These are phyloP conservation scores for Pseudomyrmex flavicornis DNA, from an alignment of 1,140 invertebrate genomes.

Conservation along the genomic window DNA sequence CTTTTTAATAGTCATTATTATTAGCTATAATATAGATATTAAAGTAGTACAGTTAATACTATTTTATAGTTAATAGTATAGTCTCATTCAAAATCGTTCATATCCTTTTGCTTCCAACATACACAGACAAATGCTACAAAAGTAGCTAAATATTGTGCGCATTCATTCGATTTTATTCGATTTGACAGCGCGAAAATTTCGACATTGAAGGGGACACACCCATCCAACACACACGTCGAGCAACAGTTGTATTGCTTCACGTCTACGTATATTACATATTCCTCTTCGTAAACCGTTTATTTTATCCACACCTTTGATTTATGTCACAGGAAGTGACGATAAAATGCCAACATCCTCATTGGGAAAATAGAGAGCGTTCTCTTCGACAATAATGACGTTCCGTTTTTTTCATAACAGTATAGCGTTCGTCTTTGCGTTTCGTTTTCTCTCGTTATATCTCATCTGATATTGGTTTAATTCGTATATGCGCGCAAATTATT, in stretches of 20 bases:
- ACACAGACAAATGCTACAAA: slow-evolving; percentile 2
- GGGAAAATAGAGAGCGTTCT: background rate
- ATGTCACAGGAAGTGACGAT: background rate
- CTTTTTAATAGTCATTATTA: slow-evolving; percentile 17
- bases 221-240: background rate
- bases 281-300: background rate
- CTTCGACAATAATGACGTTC: background rate
- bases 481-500: background rate
- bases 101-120: background rate
- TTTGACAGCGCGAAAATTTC: background rate
- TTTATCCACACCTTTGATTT: slow-evolving; percentile 2
- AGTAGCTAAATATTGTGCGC: slow-evolving; percentile 1
- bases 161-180: background rate
- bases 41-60: slow-evolving; percentile 10
- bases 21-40: slow-evolving; percentile 20
- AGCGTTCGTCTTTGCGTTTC: background rate
- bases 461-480: background rate
- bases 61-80: slow-evolving; percentile 13
- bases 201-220: background rate
- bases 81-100: slow-evolving; percentile 3
- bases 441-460: slow-evolving; percentile 3
- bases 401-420: background rate
- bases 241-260: slow-evolving; percentile 13
- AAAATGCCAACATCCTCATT: slow-evolving; percentile 23
- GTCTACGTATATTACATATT: background rate